Base-by-base conservation (phyloP, 1,140 invertebrate species). In the Cotesia chilonis region DNA sequence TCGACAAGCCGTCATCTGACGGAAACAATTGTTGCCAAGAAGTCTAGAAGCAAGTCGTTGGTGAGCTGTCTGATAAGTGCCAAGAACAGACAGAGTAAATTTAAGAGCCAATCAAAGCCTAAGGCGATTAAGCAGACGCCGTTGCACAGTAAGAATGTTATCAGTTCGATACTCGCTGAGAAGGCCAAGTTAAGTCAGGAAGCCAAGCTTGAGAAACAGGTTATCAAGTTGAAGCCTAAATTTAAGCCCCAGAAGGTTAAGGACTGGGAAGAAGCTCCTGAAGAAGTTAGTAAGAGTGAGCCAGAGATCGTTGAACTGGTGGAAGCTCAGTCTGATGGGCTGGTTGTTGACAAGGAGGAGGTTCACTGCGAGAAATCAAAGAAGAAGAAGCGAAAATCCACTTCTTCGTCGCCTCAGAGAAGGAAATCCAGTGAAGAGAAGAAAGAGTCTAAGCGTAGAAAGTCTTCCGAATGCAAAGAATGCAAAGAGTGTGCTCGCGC, bases 21-120 rank as follows among this genome's bases (percentile, higher is more conserved):
- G 60, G 93, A 94, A 84, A 95, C 93, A 0, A 94, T 95, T 65
- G 93, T 95, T 9, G 92, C 94, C 1, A 95, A 94, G 79, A 94
- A 94, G 82, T 89, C 91, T 0, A 92, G 91, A 75, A 89, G 88
- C 28, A 91, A 90, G 61, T 89, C 88, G 75, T 82, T 92, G 0
- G 91, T 92, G 3, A 90, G 90, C 1, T 91, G 91, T 75, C 78
- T 92, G 38, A 76, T 92, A 60, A 88, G 88, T 4, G 89, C 91
- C 3, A 92, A 92, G 78, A 89, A 89, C 47, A 90, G 90, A 77
- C 90, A 88, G 68, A 74, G 88, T 57, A 89, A 91, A 81, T 88
- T 89, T 14, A 87, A 84, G 68, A 74, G 47, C 74, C 85, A 85
- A 75, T 51, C 78, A 1, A 84, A 80, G 61, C n/a, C 75, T 0